Evolutionary conservation across 2,888 invertebrate species (phyloP).

Genomic region (Cloeon dipterum): DNA sequence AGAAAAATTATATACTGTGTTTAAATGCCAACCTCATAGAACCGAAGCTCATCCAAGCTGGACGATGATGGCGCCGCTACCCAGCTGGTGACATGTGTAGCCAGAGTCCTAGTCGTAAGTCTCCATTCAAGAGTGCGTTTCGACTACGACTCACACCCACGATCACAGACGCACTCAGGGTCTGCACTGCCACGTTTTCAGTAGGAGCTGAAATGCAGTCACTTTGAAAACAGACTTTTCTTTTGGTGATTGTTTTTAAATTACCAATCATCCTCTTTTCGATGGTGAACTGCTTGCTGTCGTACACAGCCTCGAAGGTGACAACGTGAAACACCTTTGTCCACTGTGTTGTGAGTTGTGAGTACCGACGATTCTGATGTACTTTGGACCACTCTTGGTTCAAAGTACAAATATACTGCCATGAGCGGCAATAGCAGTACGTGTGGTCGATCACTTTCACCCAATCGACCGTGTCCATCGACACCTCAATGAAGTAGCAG

Average conservation of each 20-base stretch:
- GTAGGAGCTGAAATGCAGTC: slow-evolving; percentile 40
- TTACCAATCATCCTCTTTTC: slow-evolving; percentile 38
- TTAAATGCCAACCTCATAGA: too few species aligned
- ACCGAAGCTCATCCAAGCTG: slow-evolving; percentile 93
- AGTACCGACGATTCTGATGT: slow-evolving; percentile 63
- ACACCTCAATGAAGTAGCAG: slow-evolving; percentile 61
- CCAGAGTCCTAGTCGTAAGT: slow-evolving; percentile 98
- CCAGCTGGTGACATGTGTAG: slow-evolving; percentile 91
- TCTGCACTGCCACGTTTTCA: slow-evolving; percentile 80
- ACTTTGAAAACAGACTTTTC: not conserved
- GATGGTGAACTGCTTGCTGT: slow-evolving; percentile 48
- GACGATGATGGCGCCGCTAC: slow-evolving; percentile 82
- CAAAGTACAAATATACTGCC: slow-evolving; percentile 88
- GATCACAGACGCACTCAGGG: slow-evolving; percentile 75
- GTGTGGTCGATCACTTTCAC: slow-evolving; percentile 81
- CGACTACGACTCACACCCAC: slow-evolving; percentile 88
- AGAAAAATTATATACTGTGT: too few species aligned
- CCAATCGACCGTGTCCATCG: slow-evolving; percentile 91
- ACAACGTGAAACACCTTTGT: slow-evolving; percentile 90
- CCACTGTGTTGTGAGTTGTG: slow-evolving; percentile 87
- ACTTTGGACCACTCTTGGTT: slow-evolving; percentile 67
- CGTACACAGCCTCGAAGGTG: slow-evolving; percentile 73
- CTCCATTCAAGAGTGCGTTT: slow-evolving; percentile 89
- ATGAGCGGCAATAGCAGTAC: slow-evolving; percentile 79
- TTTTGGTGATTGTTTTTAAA: too few species aligned